phyloP scores from a whole-genome alignment of 2,797 vertebrate genomes.

The Sardinella longiceps region DNA sequence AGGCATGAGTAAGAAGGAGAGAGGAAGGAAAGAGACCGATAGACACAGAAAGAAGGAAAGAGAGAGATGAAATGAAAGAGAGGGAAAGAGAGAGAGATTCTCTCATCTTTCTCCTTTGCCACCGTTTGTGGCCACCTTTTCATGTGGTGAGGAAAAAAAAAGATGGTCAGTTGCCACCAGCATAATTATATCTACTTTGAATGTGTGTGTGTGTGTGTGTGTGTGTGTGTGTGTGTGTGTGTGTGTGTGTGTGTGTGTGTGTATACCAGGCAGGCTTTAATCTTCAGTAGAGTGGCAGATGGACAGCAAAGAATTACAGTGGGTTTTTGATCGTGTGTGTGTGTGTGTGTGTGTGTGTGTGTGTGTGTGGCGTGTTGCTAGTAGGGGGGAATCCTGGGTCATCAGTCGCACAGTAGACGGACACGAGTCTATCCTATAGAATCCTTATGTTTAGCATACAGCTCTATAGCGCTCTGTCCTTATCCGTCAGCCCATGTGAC shows the following conservation, averaged over 20 bases:
- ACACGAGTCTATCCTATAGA: neutral
- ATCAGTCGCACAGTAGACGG: constrained; percentile 8
- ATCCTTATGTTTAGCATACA: neutral
- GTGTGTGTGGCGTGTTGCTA: neutral
- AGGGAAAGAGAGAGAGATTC: neutral
- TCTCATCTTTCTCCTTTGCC: neutral
- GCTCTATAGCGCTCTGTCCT: neutral
- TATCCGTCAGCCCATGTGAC: neutral
- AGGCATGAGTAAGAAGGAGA: neutral
- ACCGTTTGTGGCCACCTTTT: constrained; percentile 3
- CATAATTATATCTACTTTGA: neutral
- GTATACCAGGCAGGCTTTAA: neutral
- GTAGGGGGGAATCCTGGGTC: constrained; percentile 28
- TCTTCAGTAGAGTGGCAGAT: constrained; percentile 34
- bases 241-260: neutral
- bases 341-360: neutral
- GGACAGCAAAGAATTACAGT: constrained; percentile 34
- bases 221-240: constrained; percentile 23
- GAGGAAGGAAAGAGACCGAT: neutral
- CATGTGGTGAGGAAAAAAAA: neutral
- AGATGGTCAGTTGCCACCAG: constrained; percentile 14
- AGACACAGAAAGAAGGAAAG: neutral
- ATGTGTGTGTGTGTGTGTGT: neutral
- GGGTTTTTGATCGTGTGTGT: neutral
- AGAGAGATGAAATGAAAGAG: neutral